A percentile compares a stretch with the other conserved stretches of the same genome.
Conservation (phyloP, 2,113 vertebrate genomes). For the Odontesthes bonariensis region DNA sequence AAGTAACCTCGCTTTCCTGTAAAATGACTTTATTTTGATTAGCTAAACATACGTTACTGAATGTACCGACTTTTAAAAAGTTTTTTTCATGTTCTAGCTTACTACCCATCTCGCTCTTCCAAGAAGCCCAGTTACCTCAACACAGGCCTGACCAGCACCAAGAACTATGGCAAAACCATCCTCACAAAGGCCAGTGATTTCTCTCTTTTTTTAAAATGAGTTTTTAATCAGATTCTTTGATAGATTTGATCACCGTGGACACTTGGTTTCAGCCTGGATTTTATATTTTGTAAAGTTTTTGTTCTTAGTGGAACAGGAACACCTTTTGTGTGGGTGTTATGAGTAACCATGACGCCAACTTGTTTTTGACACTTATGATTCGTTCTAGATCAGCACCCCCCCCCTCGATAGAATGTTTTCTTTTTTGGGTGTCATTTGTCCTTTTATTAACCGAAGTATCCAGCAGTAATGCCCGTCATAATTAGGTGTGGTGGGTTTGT, state of each 20-base stretch:
- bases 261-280: neutral
- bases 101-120: slow-evolving; percentile 83
- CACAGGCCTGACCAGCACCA: slow-evolving; percentile 98
- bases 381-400: too few species aligned
- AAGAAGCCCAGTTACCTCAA: slow-evolving; percentile 95
- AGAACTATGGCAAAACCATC: slow-evolving; percentile 99
- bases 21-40: neutral
- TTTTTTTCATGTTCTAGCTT: slow-evolving; percentile 81
- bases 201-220: too few species aligned
- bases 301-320: slow-evolving; percentile 26
- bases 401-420: neutral
- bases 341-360: slow-evolving; percentile 7
- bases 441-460: neutral
- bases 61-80: neutral
- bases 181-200: slow-evolving; percentile 91
- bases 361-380: too few species aligned
- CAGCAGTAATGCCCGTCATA: neutral
- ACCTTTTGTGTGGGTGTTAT: slow-evolving; percentile 44
- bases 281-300: slow-evolving; percentile 13
- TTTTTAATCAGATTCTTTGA: neutral
- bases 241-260: neutral
- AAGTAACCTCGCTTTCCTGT: slow-evolving; percentile 44
- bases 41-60: neutral
- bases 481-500: neutral
- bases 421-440: neutral